phyloP scores from a whole-genome alignment of 2,888 invertebrate genomes.

The Eupithecia subfuscata region DNA sequence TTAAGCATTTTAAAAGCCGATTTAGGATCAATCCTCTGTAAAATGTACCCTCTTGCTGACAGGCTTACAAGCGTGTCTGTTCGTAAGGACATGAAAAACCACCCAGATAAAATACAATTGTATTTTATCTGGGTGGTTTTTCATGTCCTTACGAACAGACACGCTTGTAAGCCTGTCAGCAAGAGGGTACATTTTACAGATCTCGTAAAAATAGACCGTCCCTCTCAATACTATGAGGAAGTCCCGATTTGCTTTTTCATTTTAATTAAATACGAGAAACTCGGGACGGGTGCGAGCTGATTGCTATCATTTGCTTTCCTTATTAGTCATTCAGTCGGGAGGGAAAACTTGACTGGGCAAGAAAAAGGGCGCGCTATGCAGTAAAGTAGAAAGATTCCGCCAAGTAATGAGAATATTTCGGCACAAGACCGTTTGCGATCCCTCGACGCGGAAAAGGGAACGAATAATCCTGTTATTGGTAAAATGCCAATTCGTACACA shows the following conservation, averaged over 20 bases:
- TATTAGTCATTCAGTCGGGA: slow-evolving; percentile 74
- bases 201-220: slow-evolving; percentile 40
- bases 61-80: slow-evolving; percentile 64
- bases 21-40: slow-evolving; percentile 52
- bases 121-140: slow-evolving; percentile 53
- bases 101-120: slow-evolving; percentile 53
- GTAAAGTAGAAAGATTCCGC: slow-evolving; percentile 72
- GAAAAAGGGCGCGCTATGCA: slow-evolving; percentile 65
- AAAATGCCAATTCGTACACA: slow-evolving; percentile 53
- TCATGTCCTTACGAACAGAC: slow-evolving; percentile 62
- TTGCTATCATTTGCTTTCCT: slow-evolving; percentile 74
- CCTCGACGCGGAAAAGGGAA: slow-evolving; percentile 56
- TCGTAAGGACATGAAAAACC: slow-evolving; percentile 57
- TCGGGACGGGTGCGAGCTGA: slow-evolving; percentile 55
- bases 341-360: slow-evolving; percentile 68
- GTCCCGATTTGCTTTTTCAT: slow-evolving; percentile 48
- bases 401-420: slow-evolving; percentile 76
- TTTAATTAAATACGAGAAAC: slow-evolving; percentile 69
- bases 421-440: slow-evolving; percentile 63
- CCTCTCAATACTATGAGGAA: slow-evolving; percentile 31
- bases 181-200: slow-evolving; percentile 50
- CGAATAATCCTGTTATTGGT: slow-evolving; percentile 63
- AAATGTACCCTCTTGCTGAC: slow-evolving; percentile 57
- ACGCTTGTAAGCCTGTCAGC: slow-evolving; percentile 64
- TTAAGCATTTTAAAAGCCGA: slow-evolving; percentile 66